Conservation (phyloP, 2,797 vertebrate genomes). For the Eulemur coronatus region DNA sequence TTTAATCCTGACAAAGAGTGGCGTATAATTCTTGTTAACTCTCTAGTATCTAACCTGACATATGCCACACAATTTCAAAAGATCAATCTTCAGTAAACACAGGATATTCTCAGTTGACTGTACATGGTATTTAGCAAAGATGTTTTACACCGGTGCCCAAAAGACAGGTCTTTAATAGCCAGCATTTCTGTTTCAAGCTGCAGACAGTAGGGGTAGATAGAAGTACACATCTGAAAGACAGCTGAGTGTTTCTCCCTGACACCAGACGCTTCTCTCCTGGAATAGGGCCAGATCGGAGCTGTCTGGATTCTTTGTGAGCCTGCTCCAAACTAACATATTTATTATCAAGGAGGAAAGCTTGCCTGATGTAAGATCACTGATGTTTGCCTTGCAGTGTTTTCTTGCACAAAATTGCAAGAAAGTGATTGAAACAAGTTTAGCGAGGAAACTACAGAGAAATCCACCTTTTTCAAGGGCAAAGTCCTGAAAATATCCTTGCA, state of each 20-base stretch:
- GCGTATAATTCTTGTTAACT: not conserved
- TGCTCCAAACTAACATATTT: not conserved
- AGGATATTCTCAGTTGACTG: not conserved
- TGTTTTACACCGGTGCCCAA: not conserved
- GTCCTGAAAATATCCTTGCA: slow-evolving; percentile 37
- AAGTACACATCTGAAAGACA: slow-evolving; percentile 58
- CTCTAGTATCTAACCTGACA: not conserved
- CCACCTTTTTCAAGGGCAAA: not conserved
- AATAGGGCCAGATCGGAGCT: not conserved
- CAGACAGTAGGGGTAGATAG: slow-evolving; percentile 69
- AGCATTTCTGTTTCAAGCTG: slow-evolving; percentile 41
- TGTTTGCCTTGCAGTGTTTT: slow-evolving; percentile 54
- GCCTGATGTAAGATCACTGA: slow-evolving; percentile 24
- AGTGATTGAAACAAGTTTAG: slow-evolving; percentile 44
- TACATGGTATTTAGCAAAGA: not conserved
- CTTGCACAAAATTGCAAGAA: slow-evolving; percentile 56
- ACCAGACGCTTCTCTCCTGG: slow-evolving; percentile 40
- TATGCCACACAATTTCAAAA: not conserved
- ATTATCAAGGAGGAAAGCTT: not conserved
- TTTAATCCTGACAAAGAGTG: not conserved
- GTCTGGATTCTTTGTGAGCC: slow-evolving; percentile 26
- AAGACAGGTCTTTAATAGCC: not conserved
- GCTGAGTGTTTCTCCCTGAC: not conserved
- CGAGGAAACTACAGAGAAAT: slow-evolving; percentile 9
- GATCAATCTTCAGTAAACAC: not conserved